These are phyloP conservation scores for Larimichthys crocea DNA, from an alignment of 2,113 vertebrate genomes.

Conservation along the genomic window DNA sequence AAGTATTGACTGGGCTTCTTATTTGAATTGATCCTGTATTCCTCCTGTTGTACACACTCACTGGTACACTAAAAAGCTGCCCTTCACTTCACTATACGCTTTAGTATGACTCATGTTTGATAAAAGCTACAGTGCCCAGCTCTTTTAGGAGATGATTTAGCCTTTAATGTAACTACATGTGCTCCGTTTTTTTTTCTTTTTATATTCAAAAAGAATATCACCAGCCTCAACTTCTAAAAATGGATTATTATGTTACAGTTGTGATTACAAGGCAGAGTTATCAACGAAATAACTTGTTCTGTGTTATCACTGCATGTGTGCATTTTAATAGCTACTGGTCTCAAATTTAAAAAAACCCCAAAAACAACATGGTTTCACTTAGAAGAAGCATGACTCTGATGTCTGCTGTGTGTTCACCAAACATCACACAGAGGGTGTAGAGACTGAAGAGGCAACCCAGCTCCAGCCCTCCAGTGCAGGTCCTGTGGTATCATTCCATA, in stretches of 20 bases:
- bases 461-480: slow-evolving; percentile 8
- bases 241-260: neutral
- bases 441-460: neutral
- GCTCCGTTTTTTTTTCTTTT: neutral
- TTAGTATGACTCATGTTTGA: neutral
- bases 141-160: neutral
- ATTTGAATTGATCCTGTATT: neutral
- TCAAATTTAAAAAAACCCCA: too few species aligned
- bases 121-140: neutral
- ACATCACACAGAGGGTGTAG: slow-evolving; percentile 3
- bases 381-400: neutral
- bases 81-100: neutral
- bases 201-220: neutral
- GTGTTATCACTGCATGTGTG: neutral
- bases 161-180: neutral
- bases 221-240: neutral
- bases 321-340: neutral
- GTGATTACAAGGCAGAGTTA: neutral
- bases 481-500: slow-evolving; percentile 29
- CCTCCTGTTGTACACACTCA: neutral
- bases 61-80: neutral
- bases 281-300: neutral
- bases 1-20: neutral
- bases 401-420: slow-evolving; percentile 8
- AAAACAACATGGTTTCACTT: neutral